A percentile compares a stretch with the other conserved stretches of the same genome.
Evolutionary conservation across 2,113 vertebrate genomes (phyloP).

Genomic region (Coryphaenoides rupestris): DNA sequence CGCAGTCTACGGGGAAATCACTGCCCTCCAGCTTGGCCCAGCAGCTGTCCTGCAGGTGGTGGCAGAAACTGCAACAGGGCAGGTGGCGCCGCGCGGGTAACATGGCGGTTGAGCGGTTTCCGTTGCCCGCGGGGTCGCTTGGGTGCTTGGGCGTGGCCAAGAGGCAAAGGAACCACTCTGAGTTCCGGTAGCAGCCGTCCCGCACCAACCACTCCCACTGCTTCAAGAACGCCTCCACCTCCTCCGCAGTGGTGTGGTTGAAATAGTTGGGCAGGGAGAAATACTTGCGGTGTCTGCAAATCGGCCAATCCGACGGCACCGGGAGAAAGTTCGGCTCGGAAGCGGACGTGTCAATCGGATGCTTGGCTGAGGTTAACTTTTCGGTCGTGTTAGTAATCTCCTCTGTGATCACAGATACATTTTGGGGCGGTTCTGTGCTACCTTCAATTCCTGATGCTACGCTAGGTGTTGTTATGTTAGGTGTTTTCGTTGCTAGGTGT

Average conservation of each 20-base stretch:
- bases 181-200: slow-evolving; percentile 77
- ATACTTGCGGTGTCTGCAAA: slow-evolving; percentile 67
- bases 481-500: too few relatives aligned
- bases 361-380: slow-evolving; percentile 14
- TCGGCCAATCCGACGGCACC: slow-evolving; percentile 60
- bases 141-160: slow-evolving; percentile 79
- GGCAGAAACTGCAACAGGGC: slow-evolving; percentile 86
- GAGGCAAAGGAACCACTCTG: slow-evolving; percentile 88
- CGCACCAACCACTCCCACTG: slow-evolving; percentile 79
- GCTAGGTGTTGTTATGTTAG: too few relatives aligned
- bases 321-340: slow-evolving; percentile 65
- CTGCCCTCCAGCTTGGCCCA: slow-evolving; percentile 73
- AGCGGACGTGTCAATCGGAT: slow-evolving; percentile 16
- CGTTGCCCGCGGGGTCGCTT: neutral
- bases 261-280: slow-evolving; percentile 83
- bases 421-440: neutral
- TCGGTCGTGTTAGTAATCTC: slow-evolving; percentile 4
- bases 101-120: neutral
- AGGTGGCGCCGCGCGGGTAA: slow-evolving; percentile 30
- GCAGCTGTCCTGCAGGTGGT: slow-evolving; percentile 81
- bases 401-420: neutral
- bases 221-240: slow-evolving; percentile 66
- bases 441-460: neutral
- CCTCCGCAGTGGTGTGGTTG: slow-evolving; percentile 66
- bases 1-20: slow-evolving; percentile 79